Evolutionary conservation across 2,888 invertebrate genomes (phyloP).

Genomic region (Lycocerus yunnanus): DNA sequence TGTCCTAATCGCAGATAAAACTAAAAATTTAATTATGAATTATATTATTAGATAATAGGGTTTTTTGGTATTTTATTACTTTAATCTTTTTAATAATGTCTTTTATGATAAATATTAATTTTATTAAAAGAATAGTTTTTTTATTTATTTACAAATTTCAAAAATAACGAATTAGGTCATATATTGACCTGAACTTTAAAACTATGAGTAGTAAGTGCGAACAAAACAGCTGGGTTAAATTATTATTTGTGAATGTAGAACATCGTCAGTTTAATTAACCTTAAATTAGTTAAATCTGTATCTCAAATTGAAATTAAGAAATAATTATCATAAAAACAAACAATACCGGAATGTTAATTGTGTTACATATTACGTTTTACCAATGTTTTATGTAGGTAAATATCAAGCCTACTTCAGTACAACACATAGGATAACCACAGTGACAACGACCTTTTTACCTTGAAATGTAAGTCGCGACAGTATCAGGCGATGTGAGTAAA

Average conservation of each 20-base stretch:
- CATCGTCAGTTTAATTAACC: not conserved
- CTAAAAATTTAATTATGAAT: too few species aligned
- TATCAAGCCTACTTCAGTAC: not conserved
- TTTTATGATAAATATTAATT: too few species aligned
- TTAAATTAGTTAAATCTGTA: not conserved
- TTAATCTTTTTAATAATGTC: too few species aligned
- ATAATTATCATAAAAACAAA: not conserved
- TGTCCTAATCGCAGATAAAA: too few species aligned
- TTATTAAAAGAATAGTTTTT: too few species aligned
- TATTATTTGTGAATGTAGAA: not conserved
- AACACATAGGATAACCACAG: not conserved
- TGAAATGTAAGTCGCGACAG: constrained; percentile 27
- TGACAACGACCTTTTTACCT: constrained; percentile 30
- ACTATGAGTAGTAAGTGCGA: too few species aligned
- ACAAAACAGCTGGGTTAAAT: too few species aligned
- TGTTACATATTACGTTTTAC: not conserved
- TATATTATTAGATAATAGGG: too few species aligned
- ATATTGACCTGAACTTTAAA: too few species aligned
- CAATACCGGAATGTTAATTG: not conserved
- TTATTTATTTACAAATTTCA: too few species aligned
- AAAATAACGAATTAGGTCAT: too few species aligned
- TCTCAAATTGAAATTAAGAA: not conserved
- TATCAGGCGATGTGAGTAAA: constrained; percentile 22
- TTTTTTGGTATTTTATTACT: too few species aligned
- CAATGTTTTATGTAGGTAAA: not conserved